A percentile compares a stretch with the other conserved stretches of the same genome.
phyloP scores from a whole-genome alignment of 2,113 vertebrate species.

The Mionectes macconnelli region DNA sequence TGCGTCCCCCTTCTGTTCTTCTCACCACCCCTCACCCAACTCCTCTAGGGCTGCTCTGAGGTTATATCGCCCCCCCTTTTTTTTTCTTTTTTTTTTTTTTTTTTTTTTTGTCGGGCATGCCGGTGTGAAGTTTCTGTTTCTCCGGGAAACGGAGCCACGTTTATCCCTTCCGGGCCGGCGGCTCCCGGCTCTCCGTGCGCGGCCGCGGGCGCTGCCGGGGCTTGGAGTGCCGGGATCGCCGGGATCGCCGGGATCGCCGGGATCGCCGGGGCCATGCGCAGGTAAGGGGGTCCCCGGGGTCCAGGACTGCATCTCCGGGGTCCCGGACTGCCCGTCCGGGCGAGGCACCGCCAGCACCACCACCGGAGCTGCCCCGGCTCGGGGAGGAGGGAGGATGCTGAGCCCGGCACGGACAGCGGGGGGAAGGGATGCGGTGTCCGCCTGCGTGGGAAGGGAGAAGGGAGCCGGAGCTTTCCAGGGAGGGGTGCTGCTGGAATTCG shows the following conservation, averaged over 20 bases:
- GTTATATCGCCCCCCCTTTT: too few relatives aligned
- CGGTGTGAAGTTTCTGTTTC: too few relatives aligned
- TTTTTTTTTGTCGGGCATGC: too few relatives aligned
- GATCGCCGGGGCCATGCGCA: neutral
- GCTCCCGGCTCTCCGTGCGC: neutral
- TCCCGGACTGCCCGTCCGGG: neutral
- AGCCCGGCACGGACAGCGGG: neutral
- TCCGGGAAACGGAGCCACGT: too few relatives aligned
- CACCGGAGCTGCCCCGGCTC: neutral
- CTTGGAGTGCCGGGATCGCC: neutral
- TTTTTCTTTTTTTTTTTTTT: too few relatives aligned
- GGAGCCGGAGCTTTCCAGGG: fast-evolving
- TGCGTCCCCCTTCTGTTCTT: too few relatives aligned
- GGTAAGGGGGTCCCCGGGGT: neutral
- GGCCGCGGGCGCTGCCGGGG: neutral
- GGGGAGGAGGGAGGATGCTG: too few relatives aligned
- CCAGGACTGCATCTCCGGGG: neutral
- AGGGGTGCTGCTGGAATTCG: neutral
- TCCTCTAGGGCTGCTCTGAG: too few relatives aligned
- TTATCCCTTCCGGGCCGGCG: neutral
- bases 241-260: neutral
- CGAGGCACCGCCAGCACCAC: too few relatives aligned
- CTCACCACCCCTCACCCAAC: too few relatives aligned
- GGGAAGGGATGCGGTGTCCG: neutral
- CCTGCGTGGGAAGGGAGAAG: neutral